These are phyloP conservation scores for Cinclus mexicanus DNA, from an alignment of 2,113 vertebrate species.

Conservation along the genomic window DNA sequence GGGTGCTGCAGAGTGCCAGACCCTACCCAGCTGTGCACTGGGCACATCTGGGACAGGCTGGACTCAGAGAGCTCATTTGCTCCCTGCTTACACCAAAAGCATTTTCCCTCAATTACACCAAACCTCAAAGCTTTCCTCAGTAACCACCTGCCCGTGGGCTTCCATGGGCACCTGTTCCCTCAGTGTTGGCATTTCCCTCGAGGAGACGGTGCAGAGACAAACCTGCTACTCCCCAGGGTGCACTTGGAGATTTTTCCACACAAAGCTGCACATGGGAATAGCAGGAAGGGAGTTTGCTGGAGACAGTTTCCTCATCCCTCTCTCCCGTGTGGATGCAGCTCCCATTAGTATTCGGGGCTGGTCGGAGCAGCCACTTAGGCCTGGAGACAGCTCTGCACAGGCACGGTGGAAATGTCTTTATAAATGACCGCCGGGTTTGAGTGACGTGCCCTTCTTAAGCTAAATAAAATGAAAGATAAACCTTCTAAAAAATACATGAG, in stretches of 20 bases:
- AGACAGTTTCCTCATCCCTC: background rate
- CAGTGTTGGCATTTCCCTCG: background rate
- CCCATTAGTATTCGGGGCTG: conserved; percentile 67
- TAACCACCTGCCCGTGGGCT: background rate
- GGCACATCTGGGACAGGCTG: background rate
- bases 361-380: conserved; percentile 62
- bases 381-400: conserved; percentile 68
- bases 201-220: background rate
- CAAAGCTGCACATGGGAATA: fast-evolving
- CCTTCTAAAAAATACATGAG: conserved; percentile 77
- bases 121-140: background rate
- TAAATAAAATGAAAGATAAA: conserved; percentile 75
- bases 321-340: fast-evolving
- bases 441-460: conserved; percentile 77
- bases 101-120: fast-evolving
- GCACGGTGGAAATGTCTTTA: conserved; percentile 73
- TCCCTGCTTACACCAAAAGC: too few relatives aligned
- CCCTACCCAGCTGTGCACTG: background rate
- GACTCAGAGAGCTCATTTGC: background rate
- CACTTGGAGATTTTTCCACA: background rate
- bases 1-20: fast-evolving
- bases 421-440: conserved; percentile 71
- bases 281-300: background rate
- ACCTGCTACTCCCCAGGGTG: fast-evolving
- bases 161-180: fast-evolving